Evolutionary conservation across 2,113 vertebrate species (phyloP), one percentile per base, ranked within the genome.

Genomic region (Tenebrosternarchus preto): DNA sequence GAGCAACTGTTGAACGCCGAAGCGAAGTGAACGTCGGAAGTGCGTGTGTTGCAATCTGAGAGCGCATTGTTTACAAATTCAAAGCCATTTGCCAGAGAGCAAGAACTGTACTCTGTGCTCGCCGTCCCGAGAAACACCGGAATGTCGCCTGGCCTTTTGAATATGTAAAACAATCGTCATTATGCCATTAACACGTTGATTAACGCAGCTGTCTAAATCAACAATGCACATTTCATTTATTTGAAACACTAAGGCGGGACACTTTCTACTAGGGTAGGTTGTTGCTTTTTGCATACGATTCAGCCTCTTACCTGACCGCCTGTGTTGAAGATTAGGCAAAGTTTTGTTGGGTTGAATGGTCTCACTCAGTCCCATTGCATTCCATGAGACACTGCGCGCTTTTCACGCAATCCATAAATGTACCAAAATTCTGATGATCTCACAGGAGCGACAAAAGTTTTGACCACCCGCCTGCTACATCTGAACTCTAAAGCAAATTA

Each of bases 321-420:
- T 29, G 69, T 66, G 46, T 70, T 80, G 36, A 67, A 85, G 76
- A 27, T 17, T 39, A 73, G 43, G 73, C 55, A 56, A 12, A 71
- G 20, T 63, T 67, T 33, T 69, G 12, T 24, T 63, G 16, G 20
- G 68, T 68, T 20, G 70, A 78, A 55, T 66, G 69, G 60, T 61
- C 72, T 84, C 78, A 69, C 24, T 82, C 72, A 82, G 36, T 79
- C 63, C 82, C 83, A 85, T 85, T 24, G 59, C 83, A 81, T 78
- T 60, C 53, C 66, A 78, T 25, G 29, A 59, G 1, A 55, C 39
- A 43, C 67, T 33, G 59, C 72, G 31, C 63, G 24, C 50, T 25
- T 76, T 73, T 29, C 29, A 39, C 25, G 20, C 33, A 39, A 53
- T 66, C 80, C 80, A 72, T 63, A 25, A 46, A 75, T 57, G 50